Conservation (phyloP, 2,888 invertebrate genomes). For the Cheilosia soror region DNA sequence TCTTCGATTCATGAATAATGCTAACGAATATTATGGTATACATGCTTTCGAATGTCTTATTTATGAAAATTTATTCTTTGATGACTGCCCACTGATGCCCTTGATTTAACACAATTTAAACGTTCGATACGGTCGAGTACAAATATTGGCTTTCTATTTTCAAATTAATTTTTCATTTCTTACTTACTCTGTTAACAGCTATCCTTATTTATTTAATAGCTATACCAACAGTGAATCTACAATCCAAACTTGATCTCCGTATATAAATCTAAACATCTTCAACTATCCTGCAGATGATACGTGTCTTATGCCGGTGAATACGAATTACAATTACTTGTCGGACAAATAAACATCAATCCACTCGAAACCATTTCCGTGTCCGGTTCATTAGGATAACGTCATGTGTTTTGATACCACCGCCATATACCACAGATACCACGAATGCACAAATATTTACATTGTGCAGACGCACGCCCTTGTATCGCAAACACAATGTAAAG, state of each 20-base stretch:
- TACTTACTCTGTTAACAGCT: neutral
- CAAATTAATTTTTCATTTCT: no score
- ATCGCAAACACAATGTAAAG: neutral
- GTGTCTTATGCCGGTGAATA: neutral
- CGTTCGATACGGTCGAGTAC: no score
- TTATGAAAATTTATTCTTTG: no score
- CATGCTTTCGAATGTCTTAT: no score
- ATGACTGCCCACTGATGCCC: no score
- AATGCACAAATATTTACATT: slow-evolving; percentile 55
- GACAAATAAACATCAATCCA: slow-evolving; percentile 31
- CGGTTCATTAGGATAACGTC: slow-evolving; percentile 47
- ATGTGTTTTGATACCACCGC: slow-evolving; percentile 14
- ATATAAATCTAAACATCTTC: slow-evolving; percentile 6
- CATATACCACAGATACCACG: slow-evolving; percentile 17
- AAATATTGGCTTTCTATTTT: no score
- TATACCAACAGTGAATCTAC: slow-evolving; percentile 4
- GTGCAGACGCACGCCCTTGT: slow-evolving; percentile 35
- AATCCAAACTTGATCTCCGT: slow-evolving; percentile 12
- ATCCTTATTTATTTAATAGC: neutral
- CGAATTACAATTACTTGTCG: neutral
- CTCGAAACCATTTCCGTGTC: slow-evolving; percentile 38
- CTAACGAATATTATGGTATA: no score
- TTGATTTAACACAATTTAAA: no score
- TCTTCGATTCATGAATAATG: no score
- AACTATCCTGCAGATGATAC: slow-evolving; percentile 35